Evolutionary conservation across 2,113 vertebrate species (phyloP).

Genomic region (Dinomys branickii): DNA sequence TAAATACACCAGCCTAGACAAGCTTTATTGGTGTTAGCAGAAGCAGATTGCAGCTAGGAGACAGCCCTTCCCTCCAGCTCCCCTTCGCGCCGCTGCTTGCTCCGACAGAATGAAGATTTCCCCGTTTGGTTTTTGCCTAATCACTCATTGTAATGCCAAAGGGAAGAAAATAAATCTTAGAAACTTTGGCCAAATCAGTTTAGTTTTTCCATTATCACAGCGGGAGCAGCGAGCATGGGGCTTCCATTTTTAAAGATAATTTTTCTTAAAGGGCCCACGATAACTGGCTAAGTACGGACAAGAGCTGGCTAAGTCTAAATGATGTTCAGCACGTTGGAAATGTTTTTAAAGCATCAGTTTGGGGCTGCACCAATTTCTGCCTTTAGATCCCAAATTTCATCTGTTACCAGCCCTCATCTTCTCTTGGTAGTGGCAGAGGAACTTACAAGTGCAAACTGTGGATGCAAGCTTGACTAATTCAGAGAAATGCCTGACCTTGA

Average conservation of each 20-base stretch:
- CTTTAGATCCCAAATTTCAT: neutral
- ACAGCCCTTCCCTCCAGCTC: rapidly evolving
- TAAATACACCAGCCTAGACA: conserved; percentile 63
- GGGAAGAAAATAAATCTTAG: conserved; percentile 43
- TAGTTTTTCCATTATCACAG: conserved; percentile 53
- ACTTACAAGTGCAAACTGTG: rapidly evolving
- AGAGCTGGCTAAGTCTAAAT: neutral
- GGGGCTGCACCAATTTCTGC: neutral
- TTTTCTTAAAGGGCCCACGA: neutral
- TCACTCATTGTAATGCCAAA: neutral
- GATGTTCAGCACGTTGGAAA: neutral
- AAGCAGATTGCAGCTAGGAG: neutral
- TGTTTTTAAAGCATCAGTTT: neutral
- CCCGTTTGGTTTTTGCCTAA: conserved; percentile 41
- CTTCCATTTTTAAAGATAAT: conserved; percentile 51
- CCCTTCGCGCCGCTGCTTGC: neutral
- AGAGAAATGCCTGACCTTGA: neutral
- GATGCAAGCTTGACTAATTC: rapidly evolving
- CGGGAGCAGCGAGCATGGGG: neutral
- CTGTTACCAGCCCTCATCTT: neutral
- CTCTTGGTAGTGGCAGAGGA: neutral
- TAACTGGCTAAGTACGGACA: neutral
- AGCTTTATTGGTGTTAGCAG: conserved; percentile 4
- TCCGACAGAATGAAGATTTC: neutral
- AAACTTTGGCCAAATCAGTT: conserved; percentile 53